Percentiles rank a stretch among this genome's conserved stretches.
phyloP scores from a whole-genome alignment of 2,888 invertebrate genomes.

The Lepas anatifera region DNA sequence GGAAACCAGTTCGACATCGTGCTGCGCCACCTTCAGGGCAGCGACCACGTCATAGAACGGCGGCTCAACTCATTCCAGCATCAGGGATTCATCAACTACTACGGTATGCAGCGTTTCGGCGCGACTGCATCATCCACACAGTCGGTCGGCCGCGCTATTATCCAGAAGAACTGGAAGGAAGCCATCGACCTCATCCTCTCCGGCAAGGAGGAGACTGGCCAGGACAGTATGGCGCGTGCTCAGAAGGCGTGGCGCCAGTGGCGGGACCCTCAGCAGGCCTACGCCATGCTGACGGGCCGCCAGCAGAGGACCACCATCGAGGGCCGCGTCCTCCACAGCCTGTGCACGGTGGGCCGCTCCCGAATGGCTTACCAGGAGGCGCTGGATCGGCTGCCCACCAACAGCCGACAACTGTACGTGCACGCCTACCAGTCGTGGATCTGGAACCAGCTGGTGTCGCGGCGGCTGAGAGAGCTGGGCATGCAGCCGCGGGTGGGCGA shows the following conservation, averaged over 20 bases:
- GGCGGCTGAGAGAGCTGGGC: slow-evolving; percentile 57
- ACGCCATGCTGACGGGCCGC: not conserved
- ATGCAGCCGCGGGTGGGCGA: slow-evolving; percentile 61
- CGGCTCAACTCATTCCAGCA: slow-evolving; percentile 51
- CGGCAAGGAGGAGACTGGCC: not conserved
- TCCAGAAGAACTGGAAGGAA: slow-evolving; percentile 58
- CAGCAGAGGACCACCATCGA: slow-evolving; percentile 1
- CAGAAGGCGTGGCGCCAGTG: not conserved
- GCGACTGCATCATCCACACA: slow-evolving; percentile 69
- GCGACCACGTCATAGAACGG: slow-evolving; percentile 47
- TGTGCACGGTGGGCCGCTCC: not conserved
- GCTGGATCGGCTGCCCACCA: not conserved
- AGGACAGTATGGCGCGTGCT: not conserved
- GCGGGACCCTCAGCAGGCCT: not conserved
- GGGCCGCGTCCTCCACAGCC: not conserved
- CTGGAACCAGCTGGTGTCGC: slow-evolving; percentile 77
- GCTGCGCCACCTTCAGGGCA: slow-evolving; percentile 52
- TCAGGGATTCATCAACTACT: slow-evolving; percentile 85
- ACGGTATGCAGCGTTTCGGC: slow-evolving; percentile 90
- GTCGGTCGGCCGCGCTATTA: slow-evolving; percentile 59
- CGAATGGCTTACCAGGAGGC: slow-evolving; percentile 10
- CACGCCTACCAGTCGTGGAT: slow-evolving; percentile 91
- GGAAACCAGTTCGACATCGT: slow-evolving; percentile 70
- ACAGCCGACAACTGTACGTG: slow-evolving; percentile 73
- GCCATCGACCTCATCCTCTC: slow-evolving; percentile 32